A percentile compares a stretch with the other conserved stretches of the same genome.
Conservation (phyloP, 1,140 invertebrate genomes). For the Antheraea pernyi region DNA sequence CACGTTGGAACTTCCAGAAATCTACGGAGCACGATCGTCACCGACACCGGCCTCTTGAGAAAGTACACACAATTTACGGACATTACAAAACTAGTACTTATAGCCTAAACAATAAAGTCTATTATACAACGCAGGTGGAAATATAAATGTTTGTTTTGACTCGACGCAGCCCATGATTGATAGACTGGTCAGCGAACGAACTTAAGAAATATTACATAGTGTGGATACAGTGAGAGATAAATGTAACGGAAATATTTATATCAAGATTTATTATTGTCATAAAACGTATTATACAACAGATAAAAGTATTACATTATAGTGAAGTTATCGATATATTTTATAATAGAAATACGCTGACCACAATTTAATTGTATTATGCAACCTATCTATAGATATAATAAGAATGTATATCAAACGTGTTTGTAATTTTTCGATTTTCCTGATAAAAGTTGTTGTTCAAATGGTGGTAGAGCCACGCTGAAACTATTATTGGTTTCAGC, state of each 20-base stretch:
- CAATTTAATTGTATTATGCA: neutral
- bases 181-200: slow-evolving; percentile 60
- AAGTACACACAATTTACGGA: neutral
- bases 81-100: slow-evolving; percentile 22
- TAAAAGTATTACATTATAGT: neutral
- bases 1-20: slow-evolving; percentile 6
- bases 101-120: slow-evolving; percentile 11
- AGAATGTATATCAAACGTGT: too few species aligned
- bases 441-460: too few species aligned
- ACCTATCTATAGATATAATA: too few species aligned
- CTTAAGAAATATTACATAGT: slow-evolving; percentile 46
- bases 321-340: neutral
- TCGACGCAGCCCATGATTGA: slow-evolving; percentile 56
- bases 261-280: neutral
- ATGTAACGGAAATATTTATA: slow-evolving; percentile 14
- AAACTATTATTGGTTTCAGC: too few species aligned
- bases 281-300: neutral
- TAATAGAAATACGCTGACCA: neutral
- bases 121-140: slow-evolving; percentile 15
- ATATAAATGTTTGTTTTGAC: slow-evolving; percentile 32
- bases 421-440: too few species aligned
- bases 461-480: too few species aligned
- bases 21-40: slow-evolving; percentile 6
- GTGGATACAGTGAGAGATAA: slow-evolving; percentile 20
- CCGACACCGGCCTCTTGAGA: neutral